Evolutionary conservation across 2,113 vertebrate species (phyloP).

Genomic region (Trogon surrucura): DNA sequence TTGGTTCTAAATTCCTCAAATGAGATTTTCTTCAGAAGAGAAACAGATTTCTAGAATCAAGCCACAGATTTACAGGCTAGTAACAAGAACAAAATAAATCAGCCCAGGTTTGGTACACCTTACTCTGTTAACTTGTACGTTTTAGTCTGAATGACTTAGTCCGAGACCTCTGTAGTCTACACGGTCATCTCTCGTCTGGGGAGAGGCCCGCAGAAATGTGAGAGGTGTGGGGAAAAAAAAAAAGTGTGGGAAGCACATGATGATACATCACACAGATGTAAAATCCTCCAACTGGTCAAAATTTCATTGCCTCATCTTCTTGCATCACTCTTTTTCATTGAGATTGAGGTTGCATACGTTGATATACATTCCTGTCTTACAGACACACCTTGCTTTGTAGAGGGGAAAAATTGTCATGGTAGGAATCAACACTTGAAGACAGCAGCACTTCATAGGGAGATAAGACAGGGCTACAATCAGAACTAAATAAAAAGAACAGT

Average conservation of each 20-base stretch:
- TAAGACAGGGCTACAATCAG: not conserved
- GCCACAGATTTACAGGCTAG: not conserved
- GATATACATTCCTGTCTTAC: not conserved
- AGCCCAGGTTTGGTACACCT: not conserved
- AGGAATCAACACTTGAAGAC: not conserved
- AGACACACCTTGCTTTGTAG: not conserved
- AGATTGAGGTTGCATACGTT: not conserved
- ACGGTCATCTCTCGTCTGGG: fast-evolving
- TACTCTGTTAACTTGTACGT: not conserved
- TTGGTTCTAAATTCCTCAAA: not conserved
- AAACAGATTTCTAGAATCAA: not conserved
- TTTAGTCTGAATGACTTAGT: not conserved
- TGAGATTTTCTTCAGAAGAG: not conserved
- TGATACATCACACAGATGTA: not conserved
- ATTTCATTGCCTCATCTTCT: not conserved
- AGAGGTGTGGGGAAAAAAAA: not conserved
- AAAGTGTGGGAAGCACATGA: not conserved
- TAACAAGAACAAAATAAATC: not conserved
- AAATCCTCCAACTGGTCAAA: not conserved
- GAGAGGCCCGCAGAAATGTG: not conserved
- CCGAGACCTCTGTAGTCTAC: not conserved
- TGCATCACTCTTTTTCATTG: not conserved
- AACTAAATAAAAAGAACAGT: not conserved
- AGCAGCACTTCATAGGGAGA: not conserved
- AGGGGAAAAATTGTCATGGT: not conserved